A percentile compares a stretch with the other conserved stretches of the same genome.
These are phyloP conservation scores for Apantesis nais DNA, from an alignment of 2,888 invertebrate genomes.

Conservation along the genomic window DNA sequence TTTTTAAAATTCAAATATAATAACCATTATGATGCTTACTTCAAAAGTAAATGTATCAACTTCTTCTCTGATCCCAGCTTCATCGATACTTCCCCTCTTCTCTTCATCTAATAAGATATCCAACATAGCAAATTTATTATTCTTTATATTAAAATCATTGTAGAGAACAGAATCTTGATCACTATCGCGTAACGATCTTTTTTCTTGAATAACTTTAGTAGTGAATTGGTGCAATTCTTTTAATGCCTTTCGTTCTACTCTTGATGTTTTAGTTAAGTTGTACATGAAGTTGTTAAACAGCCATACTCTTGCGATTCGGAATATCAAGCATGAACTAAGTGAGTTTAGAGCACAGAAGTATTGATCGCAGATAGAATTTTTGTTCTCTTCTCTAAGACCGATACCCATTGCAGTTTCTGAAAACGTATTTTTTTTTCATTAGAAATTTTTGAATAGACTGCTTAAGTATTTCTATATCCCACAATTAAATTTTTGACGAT, in stretches of 20 bases:
- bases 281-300: conserved; percentile 24
- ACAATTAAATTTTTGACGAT: too few species aligned
- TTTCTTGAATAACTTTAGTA: conserved; percentile 77
- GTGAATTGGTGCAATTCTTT: conserved; percentile 82
- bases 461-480: too few species aligned
- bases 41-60: conserved; percentile 91
- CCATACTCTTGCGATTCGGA: conserved; percentile 23
- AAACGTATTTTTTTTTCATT: too few species aligned
- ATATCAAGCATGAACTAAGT: too few species aligned
- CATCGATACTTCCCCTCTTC: conserved; percentile 83
- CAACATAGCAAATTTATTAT: conserved; percentile 79
- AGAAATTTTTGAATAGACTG: too few species aligned
- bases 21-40: conserved; percentile 58
- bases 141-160: neutral
- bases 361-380: too few species aligned
- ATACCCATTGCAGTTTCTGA: conserved; percentile 85
- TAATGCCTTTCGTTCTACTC: conserved; percentile 40
- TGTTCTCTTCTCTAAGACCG: too few species aligned
- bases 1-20: too few species aligned
- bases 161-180: conserved; percentile 17
- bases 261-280: conserved; percentile 21
- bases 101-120: conserved; percentile 87
- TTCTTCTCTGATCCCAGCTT: conserved; percentile 87
- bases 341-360: too few species aligned
- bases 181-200: conserved; percentile 42